Percentiles rank a stretch among this genome's conserved stretches.
These are phyloP conservation scores for Heterodera schachtii DNA, from an alignment of 1,140 invertebrate genomes.

Conservation along the genomic window DNA sequence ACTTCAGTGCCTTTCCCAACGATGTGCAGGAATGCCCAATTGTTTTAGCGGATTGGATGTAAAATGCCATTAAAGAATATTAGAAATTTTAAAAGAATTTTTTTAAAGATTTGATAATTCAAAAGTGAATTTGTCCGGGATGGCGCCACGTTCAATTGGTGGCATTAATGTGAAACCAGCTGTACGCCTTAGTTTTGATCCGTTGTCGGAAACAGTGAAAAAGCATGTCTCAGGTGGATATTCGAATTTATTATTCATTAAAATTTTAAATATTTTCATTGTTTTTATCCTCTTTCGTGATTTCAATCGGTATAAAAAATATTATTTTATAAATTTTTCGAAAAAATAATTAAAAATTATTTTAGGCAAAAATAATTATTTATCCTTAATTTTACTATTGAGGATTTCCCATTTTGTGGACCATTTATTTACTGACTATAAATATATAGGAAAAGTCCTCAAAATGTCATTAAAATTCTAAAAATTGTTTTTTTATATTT, in stretches of 20 bases:
- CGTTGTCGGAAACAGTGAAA: slow-evolving; percentile 43
- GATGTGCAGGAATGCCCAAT: slow-evolving; percentile 64
- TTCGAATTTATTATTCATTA: not conserved
- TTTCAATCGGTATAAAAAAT: too few relatives aligned
- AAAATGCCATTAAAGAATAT: not conserved
- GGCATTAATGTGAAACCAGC: slow-evolving; percentile 44
- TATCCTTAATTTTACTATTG: too few relatives aligned
- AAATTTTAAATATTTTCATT: not conserved
- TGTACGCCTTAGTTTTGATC: slow-evolving; percentile 60
- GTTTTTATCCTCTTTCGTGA: too few relatives aligned
- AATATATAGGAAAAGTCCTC: too few relatives aligned
- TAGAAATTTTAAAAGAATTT: not conserved
- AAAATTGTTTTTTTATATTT: too few relatives aligned
- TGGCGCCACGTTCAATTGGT: slow-evolving; percentile 6
- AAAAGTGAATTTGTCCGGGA: slow-evolving; percentile 58
- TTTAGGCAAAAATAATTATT: too few relatives aligned
- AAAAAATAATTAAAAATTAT: too few relatives aligned
- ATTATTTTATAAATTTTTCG: too few relatives aligned
- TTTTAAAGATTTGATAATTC: slow-evolving; percentile 52
- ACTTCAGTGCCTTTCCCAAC: slow-evolving; percentile 58
- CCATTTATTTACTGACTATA: too few relatives aligned
- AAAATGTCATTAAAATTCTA: too few relatives aligned
- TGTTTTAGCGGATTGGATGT: slow-evolving; percentile 65
- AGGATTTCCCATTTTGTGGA: too few relatives aligned
- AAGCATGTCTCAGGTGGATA: slow-evolving; percentile 56